Evolutionary conservation across 2,113 vertebrate genomes (phyloP), one percentile per base, ranked within the genome.

Genomic region (Apodemus speciosus): DNA sequence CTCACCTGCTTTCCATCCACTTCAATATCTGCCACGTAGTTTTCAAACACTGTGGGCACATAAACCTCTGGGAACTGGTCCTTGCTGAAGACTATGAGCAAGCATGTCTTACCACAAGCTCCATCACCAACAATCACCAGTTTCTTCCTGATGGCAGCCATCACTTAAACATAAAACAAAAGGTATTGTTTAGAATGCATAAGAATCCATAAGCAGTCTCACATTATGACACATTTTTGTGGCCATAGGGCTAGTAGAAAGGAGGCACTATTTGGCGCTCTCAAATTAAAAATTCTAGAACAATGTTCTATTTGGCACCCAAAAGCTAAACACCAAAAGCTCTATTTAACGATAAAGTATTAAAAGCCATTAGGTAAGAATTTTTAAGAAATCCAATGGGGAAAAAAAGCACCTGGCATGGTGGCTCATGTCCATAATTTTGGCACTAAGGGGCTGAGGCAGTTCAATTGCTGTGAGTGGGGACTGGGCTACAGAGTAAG

Each of bases 101-200:
- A 99, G 97, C 99, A 99, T 60, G 99, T 99, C 97, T 99, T 99
- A 79, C 99, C 99, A 97, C 99, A 99, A 84, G 99, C 99, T 96
- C 99, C 99, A 97, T 99, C 99, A 96, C 99, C 99, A 71, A 99
- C 99, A 98, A 99, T 99, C 93, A 99, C 99, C 98, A 99, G 98
- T 98, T 99, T 99, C 99, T 99, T 99, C 97, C 99, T 98, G 98
- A 99, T 99, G 96, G 99, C 99, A 98, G 99, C 99, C 99, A 99
- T 99, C 83, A 92, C 99, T 99, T 97, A 95, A 97, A 97, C 90
- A 91, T 0, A 85, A 97, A 69, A 96, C 92, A 97, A 97, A 87
- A 97, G 92, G 62, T 56, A 13, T 92, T 93, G 93, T 40, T 38
- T 81, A 0, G 0, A 93, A 85, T 1, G 0, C 43, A 30, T 58